Percentiles rank a stretch among this genome's conserved stretches.
Evolutionary conservation across 2,797 vertebrate species (phyloP).

Genomic region (Enoplosus armatus): DNA sequence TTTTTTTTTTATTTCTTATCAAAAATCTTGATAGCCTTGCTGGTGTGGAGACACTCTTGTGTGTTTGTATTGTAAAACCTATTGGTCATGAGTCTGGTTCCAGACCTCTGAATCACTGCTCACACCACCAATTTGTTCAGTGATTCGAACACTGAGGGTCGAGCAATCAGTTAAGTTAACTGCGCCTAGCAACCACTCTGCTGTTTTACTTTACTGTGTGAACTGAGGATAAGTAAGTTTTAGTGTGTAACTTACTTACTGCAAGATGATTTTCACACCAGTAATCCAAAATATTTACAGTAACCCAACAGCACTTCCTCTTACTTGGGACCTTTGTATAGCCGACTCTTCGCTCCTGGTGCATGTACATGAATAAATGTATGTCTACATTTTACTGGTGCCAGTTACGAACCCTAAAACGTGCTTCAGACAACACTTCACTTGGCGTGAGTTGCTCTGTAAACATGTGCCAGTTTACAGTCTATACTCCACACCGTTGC

Average conservation of each 20-base stretch:
- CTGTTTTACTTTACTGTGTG: background rate
- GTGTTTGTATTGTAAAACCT: conserved; percentile 10
- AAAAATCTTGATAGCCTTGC: background rate
- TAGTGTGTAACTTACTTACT: background rate
- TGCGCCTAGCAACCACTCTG: background rate
- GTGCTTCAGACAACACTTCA: background rate
- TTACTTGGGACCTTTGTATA: background rate
- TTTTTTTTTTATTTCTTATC: background rate
- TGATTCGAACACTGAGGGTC: background rate
- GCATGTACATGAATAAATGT: background rate
- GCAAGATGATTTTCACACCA: background rate
- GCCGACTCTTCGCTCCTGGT: background rate
- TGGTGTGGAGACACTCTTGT: background rate
- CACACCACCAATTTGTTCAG: background rate
- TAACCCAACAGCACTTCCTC: background rate
- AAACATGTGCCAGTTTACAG: conserved; percentile 40
- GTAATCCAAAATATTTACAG: background rate
- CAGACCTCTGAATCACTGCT: background rate
- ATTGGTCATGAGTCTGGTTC: background rate
- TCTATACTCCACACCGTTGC: conserved; percentile 50
- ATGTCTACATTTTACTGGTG: background rate
- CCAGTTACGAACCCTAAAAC: background rate
- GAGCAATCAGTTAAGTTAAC: background rate
- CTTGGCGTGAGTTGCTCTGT: conserved; percentile 28
- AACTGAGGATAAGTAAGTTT: background rate